Percentiles rank a stretch among this genome's conserved stretches.
phyloP scores from a whole-genome alignment of 2,113 vertebrate species.

The Saguinus midas region DNA sequence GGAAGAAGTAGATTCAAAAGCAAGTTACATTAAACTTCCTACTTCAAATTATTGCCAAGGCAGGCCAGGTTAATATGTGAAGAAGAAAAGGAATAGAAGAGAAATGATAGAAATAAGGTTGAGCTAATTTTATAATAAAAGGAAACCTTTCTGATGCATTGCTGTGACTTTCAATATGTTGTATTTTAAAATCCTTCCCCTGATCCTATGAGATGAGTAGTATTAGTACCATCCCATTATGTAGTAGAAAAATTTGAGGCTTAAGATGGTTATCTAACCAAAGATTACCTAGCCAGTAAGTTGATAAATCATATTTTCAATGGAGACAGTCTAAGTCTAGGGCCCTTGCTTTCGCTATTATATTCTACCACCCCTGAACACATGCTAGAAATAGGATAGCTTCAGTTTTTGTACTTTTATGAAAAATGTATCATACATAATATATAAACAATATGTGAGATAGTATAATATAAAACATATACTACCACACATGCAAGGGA shows the following conservation, averaged over 20 bases:
- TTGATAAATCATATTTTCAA: not conserved
- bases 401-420: not conserved
- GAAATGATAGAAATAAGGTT: not conserved
- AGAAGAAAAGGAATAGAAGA: not conserved
- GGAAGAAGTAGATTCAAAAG: not conserved
- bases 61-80: not conserved
- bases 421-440: not conserved
- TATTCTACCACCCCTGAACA: not conserved
- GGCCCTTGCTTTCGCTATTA: not conserved
- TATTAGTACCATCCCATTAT: not conserved
- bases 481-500: not conserved
- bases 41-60: not conserved
- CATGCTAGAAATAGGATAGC: not conserved
- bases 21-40: slow-evolving; percentile 1
- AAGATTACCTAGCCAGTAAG: not conserved
- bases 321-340: not conserved
- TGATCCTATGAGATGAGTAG: not conserved
- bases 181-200: not conserved
- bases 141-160: not conserved
- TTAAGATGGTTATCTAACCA: not conserved
- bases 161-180: not conserved
- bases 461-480: not conserved
- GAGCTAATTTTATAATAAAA: not conserved
- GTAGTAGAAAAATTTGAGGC: not conserved
- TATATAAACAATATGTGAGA: not conserved